Evolutionary conservation across 23 tunicate species (phyloP), one percentile per base, ranked within the genome.

Genomic region (Trididemnum clinides): DNA sequence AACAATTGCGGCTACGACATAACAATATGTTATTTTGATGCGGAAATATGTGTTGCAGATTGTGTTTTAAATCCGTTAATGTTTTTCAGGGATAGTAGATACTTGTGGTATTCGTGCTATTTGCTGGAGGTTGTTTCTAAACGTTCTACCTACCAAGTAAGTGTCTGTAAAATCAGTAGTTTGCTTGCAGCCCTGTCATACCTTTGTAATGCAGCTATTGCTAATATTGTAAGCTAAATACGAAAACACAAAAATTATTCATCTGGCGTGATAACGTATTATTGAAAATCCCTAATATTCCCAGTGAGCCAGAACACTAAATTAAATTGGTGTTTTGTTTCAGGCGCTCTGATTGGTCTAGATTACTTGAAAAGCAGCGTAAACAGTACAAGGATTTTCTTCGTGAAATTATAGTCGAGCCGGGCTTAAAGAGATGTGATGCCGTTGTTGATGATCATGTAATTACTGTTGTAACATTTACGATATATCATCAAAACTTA

Each of bases 91-190:
- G 2, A 84, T 93, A 34, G 92, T 84, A 10, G 98, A 93, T 25
- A 77, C 98, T 33, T 93, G 98, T 84, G 98, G 98, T 44, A 93
- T 93, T 26, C 62, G 98, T 33, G 63, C 98, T 22, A 18, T 88
- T 0, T 83, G 91, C 37, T 93, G 98, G 98, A 88, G 92, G 80
- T 27, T 93, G 21, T 83, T 92, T 36, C 75, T 92, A 10, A 71
- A 87, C 31, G 57, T 38, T 71, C 81, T 92, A 22, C 92, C 92
- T 28, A 20, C 57, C n/a, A 88, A 77, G 93, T 89, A 39, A 79
- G 80, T 36, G 21, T 10, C 12, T 22, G 26, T 44, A 44, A 44
- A 44, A 15, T 15, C n/a, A n/a, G n/a, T n/a, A n/a, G n/a, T n/a
- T n/a, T n/a, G n/a, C n/a, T n/a, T n/a, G n/a, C n/a, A n/a, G n/a